Evolutionary conservation across 2,113 vertebrate species (phyloP), one percentile per base, ranked within the genome.

Genomic region (Phylloscopus trochilus): DNA sequence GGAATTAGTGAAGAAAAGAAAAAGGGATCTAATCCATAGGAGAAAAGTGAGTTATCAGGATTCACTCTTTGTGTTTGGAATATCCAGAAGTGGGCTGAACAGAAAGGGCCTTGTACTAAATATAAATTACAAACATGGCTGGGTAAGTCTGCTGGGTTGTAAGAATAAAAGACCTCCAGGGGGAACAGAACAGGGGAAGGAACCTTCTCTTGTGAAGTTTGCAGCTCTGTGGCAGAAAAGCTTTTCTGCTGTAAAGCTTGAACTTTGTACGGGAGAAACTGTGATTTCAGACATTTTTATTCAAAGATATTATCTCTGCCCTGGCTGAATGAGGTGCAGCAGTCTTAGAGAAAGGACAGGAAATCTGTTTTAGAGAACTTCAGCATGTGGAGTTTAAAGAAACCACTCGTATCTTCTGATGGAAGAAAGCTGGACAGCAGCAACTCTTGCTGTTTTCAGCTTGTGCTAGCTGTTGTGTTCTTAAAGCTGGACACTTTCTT

Each of bases 351-450:
- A 91, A 91, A 79, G 59, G 58, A 76, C 55, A 76, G 75, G 43
- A 95, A 80, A 83, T 85, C 70, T 91, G 16, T 91, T 92, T 91
- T 35, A 35, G 53, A 93, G 78, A 95, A 77, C 51, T 87, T 85
- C 15, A 76, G 58, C 62, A 3, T 73, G 49, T 24, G 35, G 41
- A 47, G 47, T 77, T 92, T 79, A 26, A 83, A 94, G 85, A 75
- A 76, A 28, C 0, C 5, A 20, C 39, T 53, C 0, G 0, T 53
- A 33, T 35, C 17, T 77, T 83, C 63, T 53, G 85, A 2, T 43
- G 63, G 37, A 77, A 74, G 75, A 77, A 94, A 90, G 35, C 30
- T 6, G 20, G 56, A 37, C 33, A 15, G 58, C 21, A 80, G 20
- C 35, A 89, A 19, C 37, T 69, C 41, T 62, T 69, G 58, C 28